Conservation (phyloP, 1,140 invertebrate species). For the Drosophila kurseongensis region DNA sequence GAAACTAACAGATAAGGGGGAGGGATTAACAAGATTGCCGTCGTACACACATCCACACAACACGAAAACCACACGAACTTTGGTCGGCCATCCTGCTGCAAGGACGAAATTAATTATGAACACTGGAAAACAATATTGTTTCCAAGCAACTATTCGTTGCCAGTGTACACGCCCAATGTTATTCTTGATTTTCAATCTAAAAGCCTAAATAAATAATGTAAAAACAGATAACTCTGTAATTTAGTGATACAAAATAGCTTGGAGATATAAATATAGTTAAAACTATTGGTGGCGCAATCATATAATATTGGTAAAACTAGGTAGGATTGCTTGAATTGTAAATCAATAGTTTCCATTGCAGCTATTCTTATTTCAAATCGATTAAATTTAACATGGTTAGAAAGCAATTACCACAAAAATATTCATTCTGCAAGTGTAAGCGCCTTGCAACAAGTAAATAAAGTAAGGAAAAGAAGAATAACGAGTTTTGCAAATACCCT, state of each 20-base stretch:
- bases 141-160: constrained; percentile 26
- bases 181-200: constrained; percentile 49
- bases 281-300: no score
- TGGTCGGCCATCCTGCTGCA: constrained; percentile 8
- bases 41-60: constrained; percentile 25
- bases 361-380: neutral
- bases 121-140: constrained; percentile 4
- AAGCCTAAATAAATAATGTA: constrained; percentile 52
- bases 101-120: constrained; percentile 34
- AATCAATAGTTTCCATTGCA: neutral
- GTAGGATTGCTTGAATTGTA: no score
- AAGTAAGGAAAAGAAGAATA: no score
- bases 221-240: constrained; percentile 1
- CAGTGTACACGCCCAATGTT: constrained; percentile 39
- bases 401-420: no score
- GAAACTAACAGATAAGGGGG: constrained; percentile 65
- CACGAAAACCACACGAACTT: constrained; percentile 11
- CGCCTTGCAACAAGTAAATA: no score
- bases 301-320: no score
- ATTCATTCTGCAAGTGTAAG: no score
- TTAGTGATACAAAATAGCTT: no score
- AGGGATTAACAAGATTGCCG: constrained; percentile 78
- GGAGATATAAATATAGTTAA: no score
- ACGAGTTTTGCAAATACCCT: no score
- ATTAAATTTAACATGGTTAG: neutral